These are phyloP conservation scores for Cataglyphis albicans DNA, from an alignment of 2,888 invertebrate genomes.

Conservation along the genomic window DNA sequence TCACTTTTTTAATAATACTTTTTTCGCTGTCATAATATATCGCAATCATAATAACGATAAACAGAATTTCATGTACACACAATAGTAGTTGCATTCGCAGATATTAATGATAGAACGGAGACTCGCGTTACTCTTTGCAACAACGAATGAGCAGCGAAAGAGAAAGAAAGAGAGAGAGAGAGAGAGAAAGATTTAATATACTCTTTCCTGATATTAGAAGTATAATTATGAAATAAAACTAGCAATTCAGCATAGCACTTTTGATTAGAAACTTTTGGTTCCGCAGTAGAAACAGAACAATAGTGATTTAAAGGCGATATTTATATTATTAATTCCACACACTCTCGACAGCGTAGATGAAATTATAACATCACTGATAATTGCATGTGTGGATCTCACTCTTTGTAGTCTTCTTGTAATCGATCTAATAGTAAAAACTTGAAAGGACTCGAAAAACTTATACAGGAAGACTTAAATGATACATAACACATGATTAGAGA, in stretches of 20 bases:
- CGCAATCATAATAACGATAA: constrained; percentile 30
- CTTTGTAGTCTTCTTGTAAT: constrained; percentile 65
- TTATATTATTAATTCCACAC: constrained; percentile 56
- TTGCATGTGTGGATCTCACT: constrained; percentile 69
- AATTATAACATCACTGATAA: constrained; percentile 59
- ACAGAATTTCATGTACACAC: constrained; percentile 8
- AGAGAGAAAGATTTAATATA: constrained; percentile 4
- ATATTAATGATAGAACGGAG: constrained; percentile 1
- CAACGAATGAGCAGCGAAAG: not conserved
- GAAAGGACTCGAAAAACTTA: constrained; percentile 45
- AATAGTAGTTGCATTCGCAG: constrained; percentile 18
- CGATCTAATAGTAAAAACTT: constrained; percentile 51
- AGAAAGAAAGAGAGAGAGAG: not conserved
- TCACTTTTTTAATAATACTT: constrained; percentile 31
- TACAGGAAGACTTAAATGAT: constrained; percentile 59
- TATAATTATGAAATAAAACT: constrained; percentile 31
- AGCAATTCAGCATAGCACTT: constrained; percentile 23
- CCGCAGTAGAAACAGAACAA: constrained; percentile 15
- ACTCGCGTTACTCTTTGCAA: constrained; percentile 7
- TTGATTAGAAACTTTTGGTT: constrained; percentile 41
- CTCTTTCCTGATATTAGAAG: constrained; percentile 63
- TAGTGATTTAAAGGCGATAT: constrained; percentile 50
- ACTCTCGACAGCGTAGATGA: constrained; percentile 43
- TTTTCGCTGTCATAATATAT: constrained; percentile 27
- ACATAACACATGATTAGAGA: constrained; percentile 42